Evolutionary conservation across 2,888 invertebrate species (phyloP), one percentile per base, ranked within the genome.

Genomic region (Acleris holmiana): DNA sequence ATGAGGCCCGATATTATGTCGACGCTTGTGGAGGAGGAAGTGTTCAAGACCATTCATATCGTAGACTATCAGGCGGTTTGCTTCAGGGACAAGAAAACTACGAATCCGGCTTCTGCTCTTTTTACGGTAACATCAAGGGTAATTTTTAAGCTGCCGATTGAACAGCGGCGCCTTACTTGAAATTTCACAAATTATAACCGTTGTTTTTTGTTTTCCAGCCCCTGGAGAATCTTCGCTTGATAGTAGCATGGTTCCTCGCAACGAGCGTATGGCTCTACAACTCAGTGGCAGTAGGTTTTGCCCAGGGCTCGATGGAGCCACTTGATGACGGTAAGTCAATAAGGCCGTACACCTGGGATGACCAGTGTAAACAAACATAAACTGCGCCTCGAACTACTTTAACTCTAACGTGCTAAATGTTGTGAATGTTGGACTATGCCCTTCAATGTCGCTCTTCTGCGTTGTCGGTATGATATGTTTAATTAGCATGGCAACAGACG

Each of bases 41-140:
- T 98, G 41, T 98, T 95, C 83, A 95, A 94, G 72, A 93, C 94
- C 61, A 94, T 97, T 13, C 93, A 94, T 61, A 94, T 98, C 61
- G 95, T 95, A 71, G 98, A 98, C 84, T 98, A 98, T 80, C 98
- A 98, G 86, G 97, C 96, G 0, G 97, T 98, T 19, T 98, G 98
- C 83, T 96, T 97, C 74, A 94, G 96, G 69, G 93, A 94, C 58
- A 95, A 93, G 71, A 94, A 93, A 67, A 94, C 94, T 4, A 92
- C 93, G 17, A 96, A 94, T 75, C 92, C 93, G 17, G 95, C 93
- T n/a, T 89, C 86, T 54, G 88, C 88, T 69, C 76, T 96, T 68
- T 79, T 94, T 63, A 94, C 96, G 86, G 96, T 96, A 84, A 90
- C 63, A 21, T 47, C 15, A 15, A 7, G n/a, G 35, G 35, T 35